These are phyloP conservation scores for Macroramphosus scolopax DNA, from an alignment of 2,797 vertebrate genomes.

Conservation along the genomic window DNA sequence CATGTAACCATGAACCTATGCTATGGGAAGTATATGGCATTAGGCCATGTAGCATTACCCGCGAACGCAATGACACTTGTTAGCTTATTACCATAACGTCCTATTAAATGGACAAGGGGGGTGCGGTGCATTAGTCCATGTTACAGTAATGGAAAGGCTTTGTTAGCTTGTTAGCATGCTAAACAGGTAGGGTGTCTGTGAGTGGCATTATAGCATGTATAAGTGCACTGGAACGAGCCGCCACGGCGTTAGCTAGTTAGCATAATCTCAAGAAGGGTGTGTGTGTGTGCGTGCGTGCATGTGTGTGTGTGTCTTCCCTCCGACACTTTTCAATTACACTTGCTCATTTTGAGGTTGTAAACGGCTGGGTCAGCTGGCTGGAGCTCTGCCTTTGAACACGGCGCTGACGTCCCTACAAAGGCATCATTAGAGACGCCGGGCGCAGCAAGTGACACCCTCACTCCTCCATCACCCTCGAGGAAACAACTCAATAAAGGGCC, in stretches of 20 bases:
- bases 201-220: constrained; percentile 55
- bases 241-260: constrained; percentile 45
- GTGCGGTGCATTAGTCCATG: constrained; percentile 42
- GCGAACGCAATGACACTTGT: constrained; percentile 61
- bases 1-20: constrained; percentile 65
- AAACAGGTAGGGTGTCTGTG: constrained; percentile 51
- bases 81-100: constrained; percentile 67
- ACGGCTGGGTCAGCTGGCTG: constrained; percentile 72
- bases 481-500: constrained; percentile 63
- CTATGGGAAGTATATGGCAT: constrained; percentile 62
- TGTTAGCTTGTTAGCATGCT: constrained; percentile 69
- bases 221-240: constrained; percentile 46
- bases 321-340: constrained; percentile 77
- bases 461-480: constrained; percentile 44
- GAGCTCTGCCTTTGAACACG: constrained; percentile 67
- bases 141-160: constrained; percentile 55
- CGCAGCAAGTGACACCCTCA: constrained; percentile 59
- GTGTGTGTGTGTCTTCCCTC: constrained; percentile 23
- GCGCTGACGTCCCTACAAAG: constrained; percentile 70
- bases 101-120: constrained; percentile 52
- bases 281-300: constrained; percentile 12
- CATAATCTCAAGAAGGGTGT: constrained; percentile 41
- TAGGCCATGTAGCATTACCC: constrained; percentile 61
- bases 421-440: constrained; percentile 65
- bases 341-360: constrained; percentile 73